phyloP scores from a whole-genome alignment of 2,797 vertebrate genomes.

The Pyrrhura leucotis region DNA sequence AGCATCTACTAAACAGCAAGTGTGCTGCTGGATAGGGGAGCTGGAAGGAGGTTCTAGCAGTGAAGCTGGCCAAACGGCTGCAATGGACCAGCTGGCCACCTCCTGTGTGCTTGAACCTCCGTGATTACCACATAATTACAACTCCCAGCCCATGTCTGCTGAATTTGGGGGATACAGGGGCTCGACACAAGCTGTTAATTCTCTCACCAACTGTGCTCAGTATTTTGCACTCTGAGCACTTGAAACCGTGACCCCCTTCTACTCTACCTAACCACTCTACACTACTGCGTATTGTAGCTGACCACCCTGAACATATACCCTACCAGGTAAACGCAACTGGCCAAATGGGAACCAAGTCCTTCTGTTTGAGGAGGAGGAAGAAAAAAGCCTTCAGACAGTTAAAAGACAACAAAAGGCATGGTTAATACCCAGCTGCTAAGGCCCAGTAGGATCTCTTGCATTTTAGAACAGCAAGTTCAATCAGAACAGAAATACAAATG shows the following conservation, averaged over 20 bases:
- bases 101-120: not conserved
- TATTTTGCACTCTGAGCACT: not conserved
- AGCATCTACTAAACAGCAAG: not conserved
- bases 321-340: not conserved
- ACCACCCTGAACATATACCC: not conserved
- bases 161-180: not conserved
- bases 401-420: not conserved
- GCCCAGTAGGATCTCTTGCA: not conserved
- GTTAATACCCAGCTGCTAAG: not conserved
- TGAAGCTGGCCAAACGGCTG: not conserved
- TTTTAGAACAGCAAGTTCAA: not conserved
- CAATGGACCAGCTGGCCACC: not conserved
- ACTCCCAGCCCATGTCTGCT: not conserved
- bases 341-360: not conserved
- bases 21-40: not conserved
- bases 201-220: not conserved
- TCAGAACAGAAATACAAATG: not conserved
- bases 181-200: not conserved
- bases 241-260: not conserved
- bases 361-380: not conserved
- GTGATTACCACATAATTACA: not conserved
- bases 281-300: fast-evolving
- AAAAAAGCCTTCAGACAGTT: not conserved
- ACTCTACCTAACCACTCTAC: not conserved
- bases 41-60: fast-evolving